A percentile compares a stretch with the other conserved stretches of the same genome.
These are phyloP conservation scores for Sebastes nivosus DNA, from an alignment of 2,797 vertebrate species.

Conservation along the genomic window DNA sequence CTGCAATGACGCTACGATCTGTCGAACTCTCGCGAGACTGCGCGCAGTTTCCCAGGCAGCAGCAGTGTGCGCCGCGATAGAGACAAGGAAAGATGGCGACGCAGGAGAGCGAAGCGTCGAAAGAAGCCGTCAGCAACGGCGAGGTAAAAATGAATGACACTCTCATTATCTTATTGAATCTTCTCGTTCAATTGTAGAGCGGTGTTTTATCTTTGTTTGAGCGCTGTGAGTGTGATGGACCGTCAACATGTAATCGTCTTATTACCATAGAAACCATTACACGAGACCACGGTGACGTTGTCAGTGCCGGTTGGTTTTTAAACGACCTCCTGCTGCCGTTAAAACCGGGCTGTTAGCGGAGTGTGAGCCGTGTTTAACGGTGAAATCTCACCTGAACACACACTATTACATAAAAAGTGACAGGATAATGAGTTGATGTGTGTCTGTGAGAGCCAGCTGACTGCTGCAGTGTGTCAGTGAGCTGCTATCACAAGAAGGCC, in stretches of 20 bases:
- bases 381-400: not conserved
- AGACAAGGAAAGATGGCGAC: slow-evolving; percentile 88
- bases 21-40: slow-evolving; percentile 72
- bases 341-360: not conserved
- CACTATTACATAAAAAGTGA: not conserved
- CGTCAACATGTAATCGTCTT: not conserved
- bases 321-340: slow-evolving; percentile 63
- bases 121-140: slow-evolving; percentile 81
- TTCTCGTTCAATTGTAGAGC: no score
- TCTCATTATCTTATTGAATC: not conserved
- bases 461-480: slow-evolving; percentile 54
- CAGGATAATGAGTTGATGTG: not conserved
- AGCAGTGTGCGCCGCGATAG: slow-evolving; percentile 76
- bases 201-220: not conserved
- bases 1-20: slow-evolving; percentile 2
- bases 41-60: slow-evolving; percentile 39
- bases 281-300: slow-evolving; percentile 71
- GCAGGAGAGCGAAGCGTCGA: slow-evolving; percentile 80
- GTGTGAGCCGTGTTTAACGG: not conserved
- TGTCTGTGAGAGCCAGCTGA: not conserved
- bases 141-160: slow-evolving; percentile 82
- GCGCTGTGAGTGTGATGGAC: not conserved
- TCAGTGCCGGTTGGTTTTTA: slow-evolving; percentile 77
- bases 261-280: slow-evolving; percentile 5
- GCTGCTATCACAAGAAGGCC: slow-evolving; percentile 59